These are phyloP conservation scores for Mystacornis crossleyi DNA, from an alignment of 2,113 vertebrate species.

Conservation along the genomic window DNA sequence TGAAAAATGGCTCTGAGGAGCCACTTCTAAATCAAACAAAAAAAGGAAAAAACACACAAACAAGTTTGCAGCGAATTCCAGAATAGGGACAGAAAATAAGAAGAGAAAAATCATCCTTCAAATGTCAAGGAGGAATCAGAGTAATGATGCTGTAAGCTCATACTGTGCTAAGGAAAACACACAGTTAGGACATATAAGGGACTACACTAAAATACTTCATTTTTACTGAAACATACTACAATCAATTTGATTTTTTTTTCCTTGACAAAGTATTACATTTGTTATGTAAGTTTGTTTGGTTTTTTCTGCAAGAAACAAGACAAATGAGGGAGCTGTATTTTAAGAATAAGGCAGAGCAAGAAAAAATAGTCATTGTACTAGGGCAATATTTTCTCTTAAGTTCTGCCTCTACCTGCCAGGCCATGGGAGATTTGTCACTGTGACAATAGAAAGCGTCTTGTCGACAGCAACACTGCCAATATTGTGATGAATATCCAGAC, in stretches of 20 bases:
- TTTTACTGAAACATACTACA: not conserved
- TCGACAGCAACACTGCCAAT: not conserved
- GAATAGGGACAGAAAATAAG: not conserved
- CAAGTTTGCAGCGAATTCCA: not conserved
- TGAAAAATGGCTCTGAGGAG: not conserved
- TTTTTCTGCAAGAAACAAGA: not conserved
- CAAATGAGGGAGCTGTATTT: not conserved
- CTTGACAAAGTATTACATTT: not conserved
- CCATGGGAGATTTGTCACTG: not conserved
- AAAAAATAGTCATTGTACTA: not conserved
- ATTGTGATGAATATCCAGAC: not conserved
- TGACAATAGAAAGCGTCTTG: not conserved
- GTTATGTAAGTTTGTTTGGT: not conserved
- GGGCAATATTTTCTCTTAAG: not conserved
- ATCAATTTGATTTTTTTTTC: not conserved
- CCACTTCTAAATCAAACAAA: not conserved
- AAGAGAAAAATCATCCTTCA: not conserved
- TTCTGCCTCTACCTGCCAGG: slow-evolving; percentile 1
- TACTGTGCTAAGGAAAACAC: not conserved
- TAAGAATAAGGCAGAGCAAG: not conserved
- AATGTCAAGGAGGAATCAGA: not conserved
- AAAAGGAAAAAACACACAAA: not conserved
- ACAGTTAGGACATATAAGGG: not conserved
- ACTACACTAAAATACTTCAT: not conserved
- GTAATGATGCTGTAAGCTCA: not conserved